Conservation (phyloP, 2,113 vertebrate genomes). For the Colossoma macropomum region DNA sequence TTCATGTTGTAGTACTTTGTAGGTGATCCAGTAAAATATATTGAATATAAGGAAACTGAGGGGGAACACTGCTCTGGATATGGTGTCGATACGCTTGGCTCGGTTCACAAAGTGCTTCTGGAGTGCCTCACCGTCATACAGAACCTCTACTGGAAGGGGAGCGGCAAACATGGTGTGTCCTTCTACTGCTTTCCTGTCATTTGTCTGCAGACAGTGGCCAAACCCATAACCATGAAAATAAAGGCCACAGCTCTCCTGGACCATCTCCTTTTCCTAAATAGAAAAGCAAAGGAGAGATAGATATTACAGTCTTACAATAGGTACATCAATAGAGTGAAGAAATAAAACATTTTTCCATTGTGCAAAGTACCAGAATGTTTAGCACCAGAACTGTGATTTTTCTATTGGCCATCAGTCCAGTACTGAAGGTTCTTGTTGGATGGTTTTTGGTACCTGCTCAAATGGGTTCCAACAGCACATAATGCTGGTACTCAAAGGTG, state of each 20-base stretch:
- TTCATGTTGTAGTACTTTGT: constrained; percentile 90
- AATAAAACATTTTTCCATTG: neutral
- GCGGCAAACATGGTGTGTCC: constrained; percentile 72
- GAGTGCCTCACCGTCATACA: constrained; percentile 76
- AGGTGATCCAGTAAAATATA: constrained; percentile 93
- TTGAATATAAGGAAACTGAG: constrained; percentile 94
- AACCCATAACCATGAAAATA: constrained; percentile 87
- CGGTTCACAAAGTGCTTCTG: constrained; percentile 81
- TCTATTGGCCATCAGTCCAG: too few species aligned
- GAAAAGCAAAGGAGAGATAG: constrained; percentile 52
- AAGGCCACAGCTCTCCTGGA: constrained; percentile 82
- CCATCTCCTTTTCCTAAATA: constrained; percentile 84
- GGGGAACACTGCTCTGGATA: constrained; percentile 90
- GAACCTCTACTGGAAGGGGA: constrained; percentile 57
- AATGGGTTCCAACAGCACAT: too few species aligned
- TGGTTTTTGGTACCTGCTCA: too few species aligned
- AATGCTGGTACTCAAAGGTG: too few species aligned
- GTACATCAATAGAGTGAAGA: neutral
- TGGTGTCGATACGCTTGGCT: constrained; percentile 91
- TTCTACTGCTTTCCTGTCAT: constrained; percentile 75
- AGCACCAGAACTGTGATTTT: too few species aligned
- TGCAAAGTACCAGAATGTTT: too few species aligned
- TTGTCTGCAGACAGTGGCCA: constrained; percentile 84
- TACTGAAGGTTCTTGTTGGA: too few species aligned
- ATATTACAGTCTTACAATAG: neutral